phyloP scores from a whole-genome alignment of 2,113 vertebrate species.

The Drymodes brunneopygia region DNA sequence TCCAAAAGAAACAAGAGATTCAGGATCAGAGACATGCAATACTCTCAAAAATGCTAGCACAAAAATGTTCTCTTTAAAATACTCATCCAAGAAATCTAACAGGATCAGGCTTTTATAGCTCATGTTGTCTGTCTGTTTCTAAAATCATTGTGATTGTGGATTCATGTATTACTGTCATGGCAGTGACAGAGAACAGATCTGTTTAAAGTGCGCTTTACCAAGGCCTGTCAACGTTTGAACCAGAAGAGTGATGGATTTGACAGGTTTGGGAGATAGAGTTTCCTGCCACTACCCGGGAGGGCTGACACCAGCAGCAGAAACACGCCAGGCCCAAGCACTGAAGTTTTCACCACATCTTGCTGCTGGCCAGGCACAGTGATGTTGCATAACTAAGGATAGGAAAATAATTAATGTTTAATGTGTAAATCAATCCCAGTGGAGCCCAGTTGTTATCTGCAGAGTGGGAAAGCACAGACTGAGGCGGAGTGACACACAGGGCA shows the following conservation, averaged over 20 bases:
- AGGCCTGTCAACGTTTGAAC: constrained; percentile 34
- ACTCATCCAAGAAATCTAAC: not conserved
- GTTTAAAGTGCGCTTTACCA: constrained; percentile 2
- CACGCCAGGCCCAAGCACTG: not conserved
- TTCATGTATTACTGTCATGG: constrained; percentile 35
- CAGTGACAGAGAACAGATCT: constrained; percentile 57
- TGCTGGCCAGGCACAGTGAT: not conserved
- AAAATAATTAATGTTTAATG: not conserved
- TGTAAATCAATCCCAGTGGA: not conserved
- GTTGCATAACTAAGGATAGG: not conserved
- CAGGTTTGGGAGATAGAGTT: constrained; percentile 3
- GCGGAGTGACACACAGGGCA: not conserved
- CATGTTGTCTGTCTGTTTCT: constrained; percentile 11
- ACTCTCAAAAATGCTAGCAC: not conserved
- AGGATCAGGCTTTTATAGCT: constrained; percentile 4
- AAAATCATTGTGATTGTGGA: constrained; percentile 42
- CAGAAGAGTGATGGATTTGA: constrained; percentile 51
- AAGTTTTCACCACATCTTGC: not conserved
- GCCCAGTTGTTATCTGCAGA: not conserved
- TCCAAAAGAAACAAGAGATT: not conserved
- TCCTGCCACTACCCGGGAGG: not conserved
- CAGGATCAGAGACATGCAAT: not conserved
- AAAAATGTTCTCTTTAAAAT: constrained; percentile 9
- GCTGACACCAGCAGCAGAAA: not conserved
- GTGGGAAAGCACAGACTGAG: not conserved